Conservation (phyloP, 2,888 invertebrate genomes). For the Leptopilina myrica region DNA sequence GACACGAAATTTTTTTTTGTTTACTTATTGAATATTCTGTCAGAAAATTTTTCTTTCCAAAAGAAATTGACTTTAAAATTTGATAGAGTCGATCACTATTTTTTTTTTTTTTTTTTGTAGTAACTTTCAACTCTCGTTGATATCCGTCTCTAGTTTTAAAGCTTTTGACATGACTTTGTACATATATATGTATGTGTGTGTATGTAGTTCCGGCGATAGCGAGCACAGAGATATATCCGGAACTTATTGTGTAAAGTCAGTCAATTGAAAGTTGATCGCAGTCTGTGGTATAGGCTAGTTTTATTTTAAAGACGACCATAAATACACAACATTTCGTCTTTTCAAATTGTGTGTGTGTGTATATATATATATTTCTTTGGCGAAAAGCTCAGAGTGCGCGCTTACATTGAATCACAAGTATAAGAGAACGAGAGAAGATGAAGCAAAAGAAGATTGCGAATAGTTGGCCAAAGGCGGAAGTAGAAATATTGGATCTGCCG, state of each 20-base stretch:
- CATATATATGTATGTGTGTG: neutral
- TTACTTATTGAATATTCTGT: neutral
- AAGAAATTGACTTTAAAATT: slow-evolving; percentile 12
- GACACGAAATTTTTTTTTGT: neutral
- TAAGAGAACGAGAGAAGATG: neutral
- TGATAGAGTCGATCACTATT: neutral
- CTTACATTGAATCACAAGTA: neutral
- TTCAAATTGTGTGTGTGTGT: neutral
- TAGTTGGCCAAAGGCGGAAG: slow-evolving; percentile 16
- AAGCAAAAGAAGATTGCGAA: neutral
- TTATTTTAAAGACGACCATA: slow-evolving; percentile 30
- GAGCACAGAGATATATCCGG: neutral
- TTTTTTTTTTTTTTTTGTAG: too few relatives aligned
- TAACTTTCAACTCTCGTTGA: neutral
- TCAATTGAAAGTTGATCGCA: slow-evolving; percentile 38
- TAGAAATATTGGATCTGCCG: slow-evolving; percentile 30
- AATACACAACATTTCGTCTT: slow-evolving; percentile 25
- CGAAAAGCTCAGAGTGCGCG: slow-evolving; percentile 2
- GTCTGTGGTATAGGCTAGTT: slow-evolving; percentile 27
- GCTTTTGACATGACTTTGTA: neutral
- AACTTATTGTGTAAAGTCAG: slow-evolving; percentile 24
- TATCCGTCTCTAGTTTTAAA: neutral
- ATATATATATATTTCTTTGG: slow-evolving; percentile 1
- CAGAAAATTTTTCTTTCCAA: neutral
- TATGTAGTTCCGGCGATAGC: neutral